Base-by-base conservation (phyloP, 2,113 vertebrate genomes). In the Parus major region DNA sequence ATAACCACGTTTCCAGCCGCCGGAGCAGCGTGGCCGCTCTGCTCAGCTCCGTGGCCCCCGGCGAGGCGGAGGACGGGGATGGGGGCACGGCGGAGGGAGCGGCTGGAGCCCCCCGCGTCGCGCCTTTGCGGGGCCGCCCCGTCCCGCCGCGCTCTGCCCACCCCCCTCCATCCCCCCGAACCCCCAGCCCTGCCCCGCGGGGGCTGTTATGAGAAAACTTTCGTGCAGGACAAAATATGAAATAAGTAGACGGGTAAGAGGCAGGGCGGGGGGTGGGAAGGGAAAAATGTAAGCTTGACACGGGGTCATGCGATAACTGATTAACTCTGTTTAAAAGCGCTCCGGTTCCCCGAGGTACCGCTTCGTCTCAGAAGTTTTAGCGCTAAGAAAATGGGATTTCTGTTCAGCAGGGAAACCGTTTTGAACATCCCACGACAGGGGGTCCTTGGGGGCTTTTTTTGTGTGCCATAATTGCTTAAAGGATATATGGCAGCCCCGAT, bases 401-500 rank as follows among this genome's bases (percentile, higher is more conserved):
- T 98, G 97, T 98, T 95, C 97, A 95, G 94, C 97, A 96, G 97
- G 96, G 98, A 98, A 98, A 97, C 97, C 97, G 98, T 98, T 98
- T 97, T 98, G 98, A 98, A 98, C 98, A 98, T 98, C 97, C 97
- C 98, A 75, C 98, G 90, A 97, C 97, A 97, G 98, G 98, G 98
- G 98, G 98, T 98, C 98, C 97, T 96, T 31, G 97, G 94, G 97
- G 97, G 95, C 92, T 98, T 91, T 96, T 97, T 98, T 98, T 99
- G 98, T 99, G 96, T 97, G 95, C 98, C 94, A 97, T 99, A 98
- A 99, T 98, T 98, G 98, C 98, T 98, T 98, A 98, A 98, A 98
- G 94, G 98, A 98, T 98, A 98, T 98, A 98, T 99, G 99, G 98
- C 98, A 99, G 98, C 98, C 98, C 99, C 98, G 97, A 99, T 99